These are phyloP conservation scores for Myzus persicae DNA, from an alignment of 1,140 invertebrate species.

Conservation along the genomic window DNA sequence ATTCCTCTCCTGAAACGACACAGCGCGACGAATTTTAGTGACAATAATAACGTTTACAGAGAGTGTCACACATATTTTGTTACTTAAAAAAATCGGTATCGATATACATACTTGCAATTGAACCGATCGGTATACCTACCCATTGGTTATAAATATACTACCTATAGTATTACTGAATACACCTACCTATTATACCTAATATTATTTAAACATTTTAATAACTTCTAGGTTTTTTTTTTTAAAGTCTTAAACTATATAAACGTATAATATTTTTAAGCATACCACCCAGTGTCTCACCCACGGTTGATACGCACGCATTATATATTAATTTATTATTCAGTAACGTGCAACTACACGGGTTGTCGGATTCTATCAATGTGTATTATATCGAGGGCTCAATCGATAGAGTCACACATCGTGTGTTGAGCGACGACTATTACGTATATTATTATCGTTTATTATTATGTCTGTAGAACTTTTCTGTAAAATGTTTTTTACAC, in stretches of 20 bases:
- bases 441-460: not conserved
- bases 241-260: not conserved
- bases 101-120: too few relatives aligned
- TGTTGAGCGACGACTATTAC: too few relatives aligned
- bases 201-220: not conserved
- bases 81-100: not conserved
- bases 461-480: not conserved
- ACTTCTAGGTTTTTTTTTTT: not conserved
- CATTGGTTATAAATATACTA: too few relatives aligned
- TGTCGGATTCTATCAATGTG: too few relatives aligned
- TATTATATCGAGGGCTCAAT: too few relatives aligned
- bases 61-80: not conserved
- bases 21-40: not conserved
- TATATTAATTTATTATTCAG: not conserved
- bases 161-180: too few relatives aligned
- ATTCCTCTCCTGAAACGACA: conserved; percentile 75
- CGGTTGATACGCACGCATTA: not conserved
- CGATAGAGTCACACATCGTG: too few relatives aligned
- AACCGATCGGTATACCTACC: too few relatives aligned
- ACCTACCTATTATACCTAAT: not conserved
- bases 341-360: too few relatives aligned
- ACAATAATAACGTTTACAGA: not conserved
- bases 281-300: not conserved
- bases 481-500: not conserved
- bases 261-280: too few relatives aligned